Base-by-base conservation (phyloP, 2,797 vertebrate species). In the Eulemur coronatus region DNA sequence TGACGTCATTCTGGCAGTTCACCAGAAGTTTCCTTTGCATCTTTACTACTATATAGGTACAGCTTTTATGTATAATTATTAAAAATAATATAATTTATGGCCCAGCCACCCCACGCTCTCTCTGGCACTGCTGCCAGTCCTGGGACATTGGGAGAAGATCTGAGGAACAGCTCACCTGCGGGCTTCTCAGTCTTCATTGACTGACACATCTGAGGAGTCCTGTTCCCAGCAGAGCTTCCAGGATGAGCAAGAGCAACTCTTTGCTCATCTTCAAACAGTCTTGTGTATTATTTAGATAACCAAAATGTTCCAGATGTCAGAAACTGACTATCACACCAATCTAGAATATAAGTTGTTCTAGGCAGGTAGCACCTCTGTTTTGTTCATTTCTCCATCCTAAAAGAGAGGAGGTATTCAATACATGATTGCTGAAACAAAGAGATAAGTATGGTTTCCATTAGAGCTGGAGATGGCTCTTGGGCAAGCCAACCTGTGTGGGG, bases 61-160 rank as follows among this genome's bases (percentile, higher is more conserved):
- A 38, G 9, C 33, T 92, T 80, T 79, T 76, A 7, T 65, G 26
- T 38, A 10, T n/a, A 80, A 87, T 65, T 84, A 87, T 84, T 91
- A 38, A 78, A 88, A 81, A 55, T 59, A 61, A 81, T 57, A 50
- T 35, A 33, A 50, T 48, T 43, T 59, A 20, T 48, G 28, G 35
- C 52, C 82, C 12, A 50, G 67, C 50, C 59, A 73, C 9, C 41
- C 50, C 46, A 11, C n/a, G 52, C 22, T 59, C 26, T 28, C 67
- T 92, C 52, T 35, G 41, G n/a, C 38, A 5, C 30, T 46, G 10
- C 46, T 80, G 28, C 24, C 50, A 55, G 41, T 17, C 12, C 22
- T 18, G 41, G 65, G n/a, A 26, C 38, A 1, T 43, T 52, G 2
- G 30, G 48, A 52, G 20, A 70, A 61, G 26, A 70, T 46, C 41